These are phyloP conservation scores for Ptychoptera albimana DNA, from an alignment of 2,888 invertebrate species.

Conservation along the genomic window DNA sequence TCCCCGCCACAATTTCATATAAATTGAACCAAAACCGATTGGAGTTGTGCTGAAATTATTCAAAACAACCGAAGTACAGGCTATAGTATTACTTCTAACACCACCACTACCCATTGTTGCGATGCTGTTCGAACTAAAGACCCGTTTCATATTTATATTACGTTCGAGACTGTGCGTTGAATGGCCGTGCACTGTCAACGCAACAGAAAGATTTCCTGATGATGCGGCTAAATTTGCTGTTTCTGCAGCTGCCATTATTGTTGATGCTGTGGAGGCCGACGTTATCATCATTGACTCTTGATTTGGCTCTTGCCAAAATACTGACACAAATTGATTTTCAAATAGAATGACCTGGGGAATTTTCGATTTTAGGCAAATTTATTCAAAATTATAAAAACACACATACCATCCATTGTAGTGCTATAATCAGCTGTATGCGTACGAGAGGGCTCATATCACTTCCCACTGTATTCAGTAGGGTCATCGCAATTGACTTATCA, in stretches of 20 bases:
- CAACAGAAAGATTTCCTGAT: too few species aligned
- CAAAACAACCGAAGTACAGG: constrained; percentile 11
- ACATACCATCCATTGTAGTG: constrained; percentile 64
- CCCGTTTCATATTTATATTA: constrained; percentile 38
- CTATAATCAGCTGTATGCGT: constrained; percentile 71
- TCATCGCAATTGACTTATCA: constrained; percentile 83
- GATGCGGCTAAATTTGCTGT: background rate
- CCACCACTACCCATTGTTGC: constrained; percentile 32
- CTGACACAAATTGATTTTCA: constrained; percentile 73
- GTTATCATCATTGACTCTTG: background rate
- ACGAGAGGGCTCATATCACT: constrained; percentile 81
- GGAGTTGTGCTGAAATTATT: constrained; percentile 6
- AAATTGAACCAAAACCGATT: constrained; percentile 41
- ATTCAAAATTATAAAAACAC: constrained; percentile 21
- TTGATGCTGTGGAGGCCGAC: background rate
- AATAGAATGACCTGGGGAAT: constrained; percentile 72
- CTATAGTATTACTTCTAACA: constrained; percentile 7
- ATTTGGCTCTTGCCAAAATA: constrained; percentile 45
- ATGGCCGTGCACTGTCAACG: constrained; percentile 6
- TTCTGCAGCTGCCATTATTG: background rate
- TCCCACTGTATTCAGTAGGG: constrained; percentile 58
- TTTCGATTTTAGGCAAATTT: constrained; percentile 31
- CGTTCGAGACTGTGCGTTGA: constrained; percentile 30
- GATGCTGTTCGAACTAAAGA: constrained; percentile 54
- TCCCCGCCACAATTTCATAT: constrained; percentile 78